phyloP scores from a whole-genome alignment of 2,797 vertebrate species.

The Chiroxiphia lanceolata region DNA sequence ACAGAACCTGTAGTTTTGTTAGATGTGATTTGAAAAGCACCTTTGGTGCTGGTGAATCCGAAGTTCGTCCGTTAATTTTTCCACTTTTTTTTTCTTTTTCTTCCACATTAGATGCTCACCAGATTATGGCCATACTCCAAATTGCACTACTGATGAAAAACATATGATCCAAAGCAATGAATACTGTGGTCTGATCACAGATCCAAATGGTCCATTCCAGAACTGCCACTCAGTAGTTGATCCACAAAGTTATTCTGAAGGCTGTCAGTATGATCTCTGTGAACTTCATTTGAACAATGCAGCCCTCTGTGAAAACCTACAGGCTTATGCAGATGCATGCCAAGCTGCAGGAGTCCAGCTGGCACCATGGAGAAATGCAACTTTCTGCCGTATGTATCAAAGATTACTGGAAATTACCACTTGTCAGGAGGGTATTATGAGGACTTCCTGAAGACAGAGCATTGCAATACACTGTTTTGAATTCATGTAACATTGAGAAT shows the following conservation, averaged over 20 bases:
- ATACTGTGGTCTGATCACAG: conserved; percentile 67
- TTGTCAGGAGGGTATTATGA: neutral
- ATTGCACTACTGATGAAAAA: conserved; percentile 57
- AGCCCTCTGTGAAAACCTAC: conserved; percentile 61
- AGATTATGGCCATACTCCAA: conserved; percentile 33
- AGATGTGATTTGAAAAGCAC: neutral
- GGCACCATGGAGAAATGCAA: conserved; percentile 65
- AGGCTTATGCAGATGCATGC: conserved; percentile 59
- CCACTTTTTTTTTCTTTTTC: neutral
- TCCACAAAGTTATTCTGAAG: conserved; percentile 45
- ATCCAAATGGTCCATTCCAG: conserved; percentile 58
- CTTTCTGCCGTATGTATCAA: conserved; percentile 68
- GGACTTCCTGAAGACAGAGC: neutral
- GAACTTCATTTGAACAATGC: conserved; percentile 31
- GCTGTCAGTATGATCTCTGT: conserved; percentile 69
- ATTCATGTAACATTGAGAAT: neutral
- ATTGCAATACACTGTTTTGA: neutral
- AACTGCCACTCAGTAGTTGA: conserved; percentile 43
- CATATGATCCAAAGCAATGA: conserved; percentile 46
- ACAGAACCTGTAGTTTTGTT: neutral
- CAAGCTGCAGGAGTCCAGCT: conserved; percentile 48
- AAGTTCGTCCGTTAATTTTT: neutral
- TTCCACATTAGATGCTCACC: conserved; percentile 29
- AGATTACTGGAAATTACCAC: neutral
- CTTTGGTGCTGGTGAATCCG: neutral